Evolutionary conservation across 1,140 invertebrate genomes (phyloP), one percentile per base, ranked within the genome.

Genomic region (Cephus cinctus): DNA sequence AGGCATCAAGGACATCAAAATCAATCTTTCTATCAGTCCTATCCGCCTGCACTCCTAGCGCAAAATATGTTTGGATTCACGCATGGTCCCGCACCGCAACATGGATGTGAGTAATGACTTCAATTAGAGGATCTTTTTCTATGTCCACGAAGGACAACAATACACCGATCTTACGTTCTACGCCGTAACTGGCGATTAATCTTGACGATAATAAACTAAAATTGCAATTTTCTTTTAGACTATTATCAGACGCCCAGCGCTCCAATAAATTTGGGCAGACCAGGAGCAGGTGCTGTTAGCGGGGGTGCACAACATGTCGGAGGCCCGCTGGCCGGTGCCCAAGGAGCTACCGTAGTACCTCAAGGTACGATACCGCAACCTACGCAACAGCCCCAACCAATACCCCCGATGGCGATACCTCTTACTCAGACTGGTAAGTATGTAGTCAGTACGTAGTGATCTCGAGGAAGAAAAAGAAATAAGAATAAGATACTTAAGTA

Each of bases 351-450:
- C 31, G 63, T 71, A 22, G 60, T 71, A 47, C 65, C 65, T 4
- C 71, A 73, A 48, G 61, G 65, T 51, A 52, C 67, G 18, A 49
- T 76, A 31, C 72, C 69, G 42, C 72, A 71, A 51, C 50, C 63
- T 21, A 43, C 65, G 0, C 71, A 66, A 47, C 69, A 62, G 44
- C 53, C 65, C 19, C 71, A 68, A 30, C 41, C 64, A 1, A 54
- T 75, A 45, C 67, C 62, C 35, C 23, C 62, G 31, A 66, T 75
- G 59, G 52, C 57, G 9, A 63, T 72, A 46, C 31, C 65, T 18
- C 43, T 75, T 5, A 43, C 63, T 19, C 65, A 59, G 42, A 40
- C 63, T 50, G 65, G 73, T 70, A 48, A 48, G 54, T 59, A 46
- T 43, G n/a, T n/a, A n/a, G n/a, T n/a, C n/a, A n/a, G n/a, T n/a